phyloP scores from a whole-genome alignment of 2,888 invertebrate genomes.

The Trachelus iudaicus region DNA sequence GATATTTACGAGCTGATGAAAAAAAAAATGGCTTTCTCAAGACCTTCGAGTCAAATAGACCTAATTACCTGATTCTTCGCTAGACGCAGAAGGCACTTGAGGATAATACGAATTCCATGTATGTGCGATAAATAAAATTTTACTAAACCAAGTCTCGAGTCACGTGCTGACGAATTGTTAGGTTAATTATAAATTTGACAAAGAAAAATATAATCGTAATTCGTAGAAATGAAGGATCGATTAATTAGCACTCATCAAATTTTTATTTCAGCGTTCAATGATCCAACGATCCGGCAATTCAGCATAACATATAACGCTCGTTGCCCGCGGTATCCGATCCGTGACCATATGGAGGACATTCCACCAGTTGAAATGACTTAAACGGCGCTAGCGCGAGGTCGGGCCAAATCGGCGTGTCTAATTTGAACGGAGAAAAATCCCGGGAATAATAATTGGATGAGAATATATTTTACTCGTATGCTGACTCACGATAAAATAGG shows the following conservation, averaged over 20 bases:
- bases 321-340: background rate
- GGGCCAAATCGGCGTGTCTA: slow-evolving; percentile 3
- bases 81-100: background rate
- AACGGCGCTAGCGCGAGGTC: slow-evolving; percentile 6
- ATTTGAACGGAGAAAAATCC: background rate
- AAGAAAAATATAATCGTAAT: background rate
- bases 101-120: background rate
- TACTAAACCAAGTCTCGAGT: background rate
- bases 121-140: background rate
- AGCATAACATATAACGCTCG: background rate
- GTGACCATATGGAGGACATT: slow-evolving; percentile 1
- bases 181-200: background rate
- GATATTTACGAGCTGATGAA: too few species aligned
- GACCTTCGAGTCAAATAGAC: background rate
- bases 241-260: background rate
- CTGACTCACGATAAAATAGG: background rate
- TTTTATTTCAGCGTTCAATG: background rate
- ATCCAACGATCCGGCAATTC: background rate
- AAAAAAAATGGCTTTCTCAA: background rate
- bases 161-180: background rate
- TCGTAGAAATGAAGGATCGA: background rate
- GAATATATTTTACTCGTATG: slow-evolving; percentile 2
- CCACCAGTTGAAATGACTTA: background rate
- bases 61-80: background rate
- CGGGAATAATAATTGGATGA: slow-evolving; percentile 3